Evolutionary conservation across 2,888 invertebrate species (phyloP), one percentile per base, ranked within the genome.

Genomic region (Hydropsyche betteni): DNA sequence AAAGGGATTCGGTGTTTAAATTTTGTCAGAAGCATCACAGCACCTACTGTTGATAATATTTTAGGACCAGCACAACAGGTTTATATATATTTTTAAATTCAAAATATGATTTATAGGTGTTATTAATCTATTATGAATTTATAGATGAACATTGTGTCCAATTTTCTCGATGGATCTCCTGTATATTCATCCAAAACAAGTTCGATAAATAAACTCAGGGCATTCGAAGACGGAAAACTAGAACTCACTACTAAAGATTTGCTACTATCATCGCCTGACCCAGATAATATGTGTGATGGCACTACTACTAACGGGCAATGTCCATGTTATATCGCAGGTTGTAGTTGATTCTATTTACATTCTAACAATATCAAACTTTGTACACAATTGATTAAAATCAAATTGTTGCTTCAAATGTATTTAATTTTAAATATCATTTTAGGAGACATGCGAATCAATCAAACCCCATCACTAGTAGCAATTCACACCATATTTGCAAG

Each of bases 61-160:
- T 82, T 90, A 53, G 89, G 89, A 0, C 85, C 88, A 78, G 89
- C 89, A 3, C 88, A 90, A 80, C 90, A 90, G 86, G 89, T 90
- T 44, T 44, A 8, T 8, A 8, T 10, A 44, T 44, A 44, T 6
- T 10, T 44, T 24, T 24, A 24, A 44, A 10, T 44, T 44, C 44
- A 44, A 80, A 80, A 74, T 50, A 44, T 52, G 16, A 34, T 16
- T 24, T 7, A 2, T 44, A 61, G 12, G 36, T 61, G 38, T 64
- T 70, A 4, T 5, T 51, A 36, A 51, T 36, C 14, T 44, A 69
- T 1, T n/a, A 68, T 55, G 12, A 34, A 38, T 36, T 70, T 82
- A 44, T 83, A 93, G 90, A 90, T 92, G 90, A 92, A 92, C 82
- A 90, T 91, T 81, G 89, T 92, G 0, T 91, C 89, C 8, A 87